Evolutionary conservation across 1,140 invertebrate species (phyloP), one percentile per base, ranked within the genome.

Genomic region (Drosophila murphyi): DNA sequence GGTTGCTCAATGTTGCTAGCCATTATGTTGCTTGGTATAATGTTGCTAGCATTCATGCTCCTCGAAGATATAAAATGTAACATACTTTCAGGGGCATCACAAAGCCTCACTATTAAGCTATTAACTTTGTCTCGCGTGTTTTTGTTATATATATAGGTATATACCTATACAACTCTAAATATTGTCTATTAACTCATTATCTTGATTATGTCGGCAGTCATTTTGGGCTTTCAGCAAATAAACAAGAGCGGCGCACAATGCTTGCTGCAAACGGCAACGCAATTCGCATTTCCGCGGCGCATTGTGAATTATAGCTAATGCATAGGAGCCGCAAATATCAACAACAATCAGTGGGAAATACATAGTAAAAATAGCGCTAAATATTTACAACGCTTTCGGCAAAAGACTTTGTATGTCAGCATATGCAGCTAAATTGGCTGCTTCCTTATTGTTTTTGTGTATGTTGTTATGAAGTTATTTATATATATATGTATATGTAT

Each of bases 371-470:
- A 59, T 68, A 72, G 43, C 37, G 55, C 82, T 79, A 72, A 82
- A 70, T 87, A 86, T 86, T 86, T 86, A 87, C 82, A 86, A 82
- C 59, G 63, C 75, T 64, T 20, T 54, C 55, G 41, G 57, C 47
- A 41, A 73, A 67, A 73, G 78, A 76, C 71, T 28, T 79, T 82
- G 76, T 31, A 76, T 82, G 76, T 31, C 47, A 72, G 52, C 62
- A 51, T 45, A 39, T 61, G 61, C 61, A 65, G 68, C 73, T 29
- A 69, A 63, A 70, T 74, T 62, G 37, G 57, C 65, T 73, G 79
- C 83, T 87, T 87, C 82, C 82, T 87, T 87, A 88, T 85, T 79
- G 72, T 68, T 31, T 63, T 67, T 74, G 20, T 63, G 45, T 65
- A 74, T 80, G 12, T 74, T 74, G 56, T 82, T 69, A 70, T 78